Conservation (phyloP, 2,113 vertebrate genomes). For the Bos indicus region DNA sequence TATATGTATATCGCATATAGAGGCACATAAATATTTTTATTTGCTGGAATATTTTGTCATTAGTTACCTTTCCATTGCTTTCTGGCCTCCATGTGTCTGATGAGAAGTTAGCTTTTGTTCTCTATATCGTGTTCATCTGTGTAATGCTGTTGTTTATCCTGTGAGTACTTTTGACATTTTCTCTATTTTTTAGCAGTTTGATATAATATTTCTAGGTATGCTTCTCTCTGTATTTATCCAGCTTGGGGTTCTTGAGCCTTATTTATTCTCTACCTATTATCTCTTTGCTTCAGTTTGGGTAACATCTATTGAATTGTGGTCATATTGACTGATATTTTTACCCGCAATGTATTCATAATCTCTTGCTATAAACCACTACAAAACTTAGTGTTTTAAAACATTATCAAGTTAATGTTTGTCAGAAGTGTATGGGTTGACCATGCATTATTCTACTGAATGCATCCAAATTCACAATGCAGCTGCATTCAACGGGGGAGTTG, state of each 20-base stretch:
- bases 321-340: not conserved
- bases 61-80: not conserved
- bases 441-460: not conserved
- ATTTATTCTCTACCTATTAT: not conserved
- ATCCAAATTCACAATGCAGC: not conserved
- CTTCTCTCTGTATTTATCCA: not conserved
- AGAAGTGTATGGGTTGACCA: not conserved
- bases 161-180: not conserved
- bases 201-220: not conserved
- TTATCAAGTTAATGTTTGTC: not conserved
- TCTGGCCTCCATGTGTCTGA: not conserved
- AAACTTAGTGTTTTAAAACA: not conserved
- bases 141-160: not conserved
- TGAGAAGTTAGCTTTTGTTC: not conserved
- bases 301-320: not conserved
- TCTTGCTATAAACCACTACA: not conserved
- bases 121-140: not conserved
- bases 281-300: not conserved
- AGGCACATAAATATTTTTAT: not conserved
- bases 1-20: not conserved
- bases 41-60: not conserved
- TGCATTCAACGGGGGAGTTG: not conserved
- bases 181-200: not conserved
- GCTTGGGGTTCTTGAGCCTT: not conserved
- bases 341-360: not conserved